Percentiles rank a stretch among this genome's conserved stretches.
Evolutionary conservation across 1,140 invertebrate genomes (phyloP).

Genomic region (Glossosoma conforme): DNA sequence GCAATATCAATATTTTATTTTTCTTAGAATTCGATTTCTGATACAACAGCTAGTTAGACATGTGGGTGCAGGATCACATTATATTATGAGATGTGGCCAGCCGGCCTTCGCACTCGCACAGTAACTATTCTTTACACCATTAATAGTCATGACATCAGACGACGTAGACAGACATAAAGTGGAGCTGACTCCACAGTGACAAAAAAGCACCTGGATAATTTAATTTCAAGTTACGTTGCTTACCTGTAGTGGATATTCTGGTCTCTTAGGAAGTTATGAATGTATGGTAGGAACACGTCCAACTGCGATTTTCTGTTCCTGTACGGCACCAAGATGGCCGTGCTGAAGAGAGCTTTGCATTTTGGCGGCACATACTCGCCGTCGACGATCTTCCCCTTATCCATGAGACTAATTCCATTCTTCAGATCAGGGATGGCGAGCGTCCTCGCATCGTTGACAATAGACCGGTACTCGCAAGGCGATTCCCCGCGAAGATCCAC

Average conservation of each 20-base stretch:
- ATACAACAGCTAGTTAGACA: too few species aligned
- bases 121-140: too few species aligned
- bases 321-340: slow-evolving; percentile 87
- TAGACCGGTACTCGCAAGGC: slow-evolving; percentile 32
- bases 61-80: too few species aligned
- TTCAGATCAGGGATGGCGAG: slow-evolving; percentile 30
- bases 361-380: slow-evolving; percentile 67
- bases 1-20: too few species aligned
- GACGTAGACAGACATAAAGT: too few species aligned
- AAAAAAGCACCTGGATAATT: too few species aligned
- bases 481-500: slow-evolving; percentile 33
- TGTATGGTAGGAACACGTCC: slow-evolving; percentile 74
- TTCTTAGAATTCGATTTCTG: too few species aligned
- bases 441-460: slow-evolving; percentile 32
- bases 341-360: slow-evolving; percentile 70
- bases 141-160: too few species aligned
- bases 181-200: too few species aligned
- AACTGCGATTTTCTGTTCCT: slow-evolving; percentile 79
- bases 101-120: too few species aligned
- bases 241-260: slow-evolving; percentile 77
- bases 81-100: too few species aligned
- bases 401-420: slow-evolving; percentile 33
- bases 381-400: slow-evolving; percentile 33
- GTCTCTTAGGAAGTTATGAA: slow-evolving; percentile 83
- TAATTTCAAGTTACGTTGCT: too few species aligned